Percentiles rank a stretch among this genome's conserved stretches.
Evolutionary conservation across 2,113 vertebrate genomes (phyloP).

Genomic region (Actenoides lindsayi): DNA sequence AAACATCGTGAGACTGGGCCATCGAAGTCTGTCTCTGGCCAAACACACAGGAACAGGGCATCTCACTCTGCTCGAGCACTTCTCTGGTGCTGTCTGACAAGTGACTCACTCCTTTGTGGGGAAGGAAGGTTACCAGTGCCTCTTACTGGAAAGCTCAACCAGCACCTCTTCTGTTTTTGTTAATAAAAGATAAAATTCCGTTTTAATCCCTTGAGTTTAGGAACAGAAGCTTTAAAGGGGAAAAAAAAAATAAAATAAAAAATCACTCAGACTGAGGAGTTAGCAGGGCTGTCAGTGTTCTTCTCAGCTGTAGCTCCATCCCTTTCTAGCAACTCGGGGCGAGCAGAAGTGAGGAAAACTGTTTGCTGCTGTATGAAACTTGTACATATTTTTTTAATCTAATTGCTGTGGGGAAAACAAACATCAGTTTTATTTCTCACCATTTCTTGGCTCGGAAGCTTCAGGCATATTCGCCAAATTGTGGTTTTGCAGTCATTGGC

Average conservation of each 20-base stretch:
- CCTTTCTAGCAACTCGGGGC: constrained; percentile 50
- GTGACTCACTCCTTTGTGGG: constrained; percentile 34
- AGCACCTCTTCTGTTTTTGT: not conserved
- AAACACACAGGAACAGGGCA: not conserved
- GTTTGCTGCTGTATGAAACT: constrained; percentile 54
- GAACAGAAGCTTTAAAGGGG: not conserved
- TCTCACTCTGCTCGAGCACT: not conserved
- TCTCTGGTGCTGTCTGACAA: not conserved
- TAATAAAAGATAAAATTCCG: not conserved
- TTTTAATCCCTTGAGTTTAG: not conserved
- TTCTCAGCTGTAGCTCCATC: constrained; percentile 11
- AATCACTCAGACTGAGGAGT: not conserved
- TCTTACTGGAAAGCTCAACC: constrained; percentile 42
- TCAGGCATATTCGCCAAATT: constrained; percentile 33
- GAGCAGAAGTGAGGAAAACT: constrained; percentile 55
- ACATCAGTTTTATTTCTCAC: constrained; percentile 66
- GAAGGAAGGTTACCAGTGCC: not conserved
- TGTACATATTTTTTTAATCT: constrained; percentile 63
- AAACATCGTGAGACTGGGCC: not conserved
- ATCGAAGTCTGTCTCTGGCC: not conserved
- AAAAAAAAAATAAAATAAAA: not conserved
- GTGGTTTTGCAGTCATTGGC: constrained; percentile 59
- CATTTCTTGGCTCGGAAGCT: constrained; percentile 59
- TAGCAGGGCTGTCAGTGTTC: not conserved
- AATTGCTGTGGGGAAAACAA: constrained; percentile 65